These are phyloP conservation scores for Odocoileus hemionus DNA, from an alignment of 2,113 vertebrate species.

Conservation along the genomic window DNA sequence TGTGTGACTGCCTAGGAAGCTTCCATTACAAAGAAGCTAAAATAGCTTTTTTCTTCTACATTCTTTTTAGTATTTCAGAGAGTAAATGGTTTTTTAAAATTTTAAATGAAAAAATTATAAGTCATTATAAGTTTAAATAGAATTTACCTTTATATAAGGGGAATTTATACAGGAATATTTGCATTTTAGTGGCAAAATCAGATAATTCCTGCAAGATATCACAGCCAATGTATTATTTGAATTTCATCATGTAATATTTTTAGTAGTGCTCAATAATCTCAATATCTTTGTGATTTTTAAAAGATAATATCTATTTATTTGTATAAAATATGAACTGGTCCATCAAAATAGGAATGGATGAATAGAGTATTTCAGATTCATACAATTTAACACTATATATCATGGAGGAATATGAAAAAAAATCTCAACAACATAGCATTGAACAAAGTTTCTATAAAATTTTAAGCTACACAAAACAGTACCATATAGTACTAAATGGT, in stretches of 20 bases:
- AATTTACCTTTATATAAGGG: neutral
- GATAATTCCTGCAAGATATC: neutral
- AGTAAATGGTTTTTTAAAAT: neutral
- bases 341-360: constrained; percentile 12
- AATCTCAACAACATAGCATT: neutral
- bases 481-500: neutral
- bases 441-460: neutral
- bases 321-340: neutral
- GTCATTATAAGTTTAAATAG: neutral
- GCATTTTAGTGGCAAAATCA: neutral
- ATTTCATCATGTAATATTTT: neutral
- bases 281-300: neutral
- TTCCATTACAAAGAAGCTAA: neutral
- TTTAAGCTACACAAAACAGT: neutral
- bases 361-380: neutral
- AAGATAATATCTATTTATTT: neutral
- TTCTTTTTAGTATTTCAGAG: neutral
- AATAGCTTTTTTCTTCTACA: neutral
- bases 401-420: neutral
- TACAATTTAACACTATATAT: neutral
- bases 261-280: neutral
- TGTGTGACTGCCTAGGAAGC: constrained; percentile 15
- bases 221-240: neutral
- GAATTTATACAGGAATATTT: neutral
- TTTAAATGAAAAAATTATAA: neutral